Evolutionary conservation across 2,113 vertebrate species (phyloP), one percentile per base, ranked within the genome.

Genomic region (Oncorhynchus nerka): DNA sequence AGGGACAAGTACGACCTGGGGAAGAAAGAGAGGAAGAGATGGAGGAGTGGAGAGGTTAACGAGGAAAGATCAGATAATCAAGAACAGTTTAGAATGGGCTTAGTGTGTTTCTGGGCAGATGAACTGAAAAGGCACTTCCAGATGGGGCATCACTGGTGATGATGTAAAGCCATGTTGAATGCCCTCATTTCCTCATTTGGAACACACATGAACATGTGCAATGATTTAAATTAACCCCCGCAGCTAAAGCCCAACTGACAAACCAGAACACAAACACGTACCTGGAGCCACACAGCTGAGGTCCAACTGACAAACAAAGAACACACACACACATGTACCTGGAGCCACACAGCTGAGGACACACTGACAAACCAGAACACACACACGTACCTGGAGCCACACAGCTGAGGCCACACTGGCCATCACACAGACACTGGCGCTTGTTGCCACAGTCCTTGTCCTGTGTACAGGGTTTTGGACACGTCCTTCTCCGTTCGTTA

Each of bases 361-460:
- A 75, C 83, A n/a, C 34, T 39, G 22, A 69, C 68, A 3, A 30
- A 45, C 19, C 3, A 32, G 34, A 30, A 39, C 48, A 79, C 20
- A 19, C 28, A 51, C 20, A 70, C 15, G 45, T 87, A 95, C 94
- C 92, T 90, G 93, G 90, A 84, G 81, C 88, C 78, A 95, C 92
- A 75, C 95, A 95, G 92, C 95, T 95, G 89, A 94, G 86, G 70
- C 94, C 94, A 83, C 95, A 95, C 32, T 91, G 87, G 32, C 94
- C 94, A 7, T 95, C 94, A 55, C 95, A 95, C 72, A 93, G 84
- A 84, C 94, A 95, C 82, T 89, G 92, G 1, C 92, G 92, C 72
- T 89, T 94, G 83, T 69, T 90, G 26, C 88, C 90, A 77, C 94
- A 95, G 75, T 92, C 91, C 19, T 20, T 76, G 80, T 93, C 93